Base-by-base conservation (phyloP, 2,888 invertebrate genomes). In the Leucophenga maculata region DNA sequence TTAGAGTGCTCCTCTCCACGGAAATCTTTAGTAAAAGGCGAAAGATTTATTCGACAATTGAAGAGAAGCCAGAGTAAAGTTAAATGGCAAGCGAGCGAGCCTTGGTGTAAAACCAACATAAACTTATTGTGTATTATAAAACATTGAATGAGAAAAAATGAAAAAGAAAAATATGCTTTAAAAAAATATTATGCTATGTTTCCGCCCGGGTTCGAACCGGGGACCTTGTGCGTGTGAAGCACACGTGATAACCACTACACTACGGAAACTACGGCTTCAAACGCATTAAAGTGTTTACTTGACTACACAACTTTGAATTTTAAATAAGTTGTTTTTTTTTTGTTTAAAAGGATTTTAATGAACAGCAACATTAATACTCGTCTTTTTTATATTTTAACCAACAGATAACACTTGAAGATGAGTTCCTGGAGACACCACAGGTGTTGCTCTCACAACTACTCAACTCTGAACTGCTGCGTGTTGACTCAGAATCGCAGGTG, bases 401-500 rank as follows among this genome's bases (percentile, higher is more conserved):
- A 9, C 60, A 88, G 88, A 86, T 88, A 70, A 91, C 91, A 59
- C 89, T 91, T 80, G 95, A 95, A 87, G 96, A 97, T 85, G 97
- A 97, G 89, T 93, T 96, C 85, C 90, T 94, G 74, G 95, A 95
- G 79, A 89, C 97, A 73, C 94, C 96, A 26, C 92, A 94, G 84
- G 92, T 94, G 76, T 91, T 93, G 83, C 89, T 97, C 66, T 90
- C 94, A 71, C 92, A 92, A 77, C 91, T 97, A 78, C 89, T 97
- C 67, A 92, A 93, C 77, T 96, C 96, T 72, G 97, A 97, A 89
- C 91, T 94, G 86, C 91, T 97, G 68, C 93, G 93, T 85, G 94
- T 97, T 68, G 96, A 97, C 85, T 94, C 93, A 75, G 97, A 97
- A 90, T 93, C 93, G 84, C 95, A 97, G 92, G 96, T 95, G 72